Percentiles rank a stretch among this genome's conserved stretches.
Conservation (phyloP, 2,113 vertebrate genomes). For the Alligator mississippiensis region DNA sequence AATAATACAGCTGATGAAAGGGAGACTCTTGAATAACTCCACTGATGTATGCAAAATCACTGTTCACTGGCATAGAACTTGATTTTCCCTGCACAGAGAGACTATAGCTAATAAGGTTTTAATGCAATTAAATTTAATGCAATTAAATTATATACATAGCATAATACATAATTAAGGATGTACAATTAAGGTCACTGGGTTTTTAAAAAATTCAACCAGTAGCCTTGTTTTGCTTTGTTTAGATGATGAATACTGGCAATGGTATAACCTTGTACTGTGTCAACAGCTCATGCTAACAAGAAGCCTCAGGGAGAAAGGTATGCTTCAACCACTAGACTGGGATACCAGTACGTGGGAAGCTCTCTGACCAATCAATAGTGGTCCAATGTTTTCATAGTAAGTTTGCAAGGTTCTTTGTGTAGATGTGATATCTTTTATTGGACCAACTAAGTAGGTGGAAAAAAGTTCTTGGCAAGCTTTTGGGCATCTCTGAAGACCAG, state of each 20-base stretch:
- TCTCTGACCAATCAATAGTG: not conserved
- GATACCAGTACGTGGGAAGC: rapidly evolving
- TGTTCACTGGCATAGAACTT: not conserved
- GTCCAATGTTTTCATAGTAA: no score
- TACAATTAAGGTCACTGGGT: not conserved
- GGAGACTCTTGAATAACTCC: slow-evolving; percentile 19
- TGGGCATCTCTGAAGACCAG: no score
- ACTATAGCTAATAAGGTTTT: not conserved
- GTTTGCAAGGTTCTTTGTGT: no score
- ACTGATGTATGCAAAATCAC: not conserved
- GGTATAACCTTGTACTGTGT: not conserved
- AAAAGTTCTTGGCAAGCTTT: no score
- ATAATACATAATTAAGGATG: not conserved
- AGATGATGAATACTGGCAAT: not conserved
- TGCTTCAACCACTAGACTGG: not conserved
- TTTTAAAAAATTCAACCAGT: rapidly evolving
- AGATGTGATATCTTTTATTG: no score
- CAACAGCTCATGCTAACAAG: not conserved
- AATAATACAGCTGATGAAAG: not conserved
- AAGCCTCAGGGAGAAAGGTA: not conserved
- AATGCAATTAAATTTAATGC: not conserved
- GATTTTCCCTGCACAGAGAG: not conserved
- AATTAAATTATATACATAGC: not conserved
- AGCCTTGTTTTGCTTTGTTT: not conserved
- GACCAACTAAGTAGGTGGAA: no score